Evolutionary conservation across 1,140 invertebrate genomes (phyloP), one percentile per base, ranked within the genome.

Genomic region (Cecropterus lyciades): DNA sequence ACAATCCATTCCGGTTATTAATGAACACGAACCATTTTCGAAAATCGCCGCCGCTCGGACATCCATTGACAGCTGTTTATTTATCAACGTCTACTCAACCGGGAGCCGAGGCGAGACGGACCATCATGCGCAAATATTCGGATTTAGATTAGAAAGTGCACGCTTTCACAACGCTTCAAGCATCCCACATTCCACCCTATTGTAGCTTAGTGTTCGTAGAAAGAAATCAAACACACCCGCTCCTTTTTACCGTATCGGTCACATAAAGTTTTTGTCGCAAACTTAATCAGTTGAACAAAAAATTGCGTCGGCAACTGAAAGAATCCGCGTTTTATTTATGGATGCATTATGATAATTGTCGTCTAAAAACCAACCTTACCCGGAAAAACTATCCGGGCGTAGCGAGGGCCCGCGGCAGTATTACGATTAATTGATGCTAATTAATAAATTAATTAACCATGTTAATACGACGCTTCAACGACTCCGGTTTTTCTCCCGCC

Each of bases 381-480:
- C 55, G 78, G 82, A 88, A 88, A 82, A 80, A 56, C 70, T 80
- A 83, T 75, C 79, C 69, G 73, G 49, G 77, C 81, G 80, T 76
- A 69, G 69, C 79, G 69, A 57, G 68, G 72, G 69, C 69, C 67
- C 69, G 72, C 77, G 70, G 74, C 75, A 65, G 75, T 78, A 75
- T 77, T 80, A 84, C 79, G 74, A 82, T 85, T 85, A 87, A 88
- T 89, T 87, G 80, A 87, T 86, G 80, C 75, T 85, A 91, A 89
- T 88, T 85, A 87, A 89, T 89, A 87, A 84, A 90, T 89, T 85
- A 91, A 89, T 91, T 87, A 84, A 77, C 75, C 81, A 87, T 87
- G 80, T 84, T 84, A 85, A 84, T 89, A 84, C 73, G 55, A 79
- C 78, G 85, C 82, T 76, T 75, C 69, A 85, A 66, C 67, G 79